Conservation (phyloP, 2,113 vertebrate species). For the Pipra filicauda region DNA sequence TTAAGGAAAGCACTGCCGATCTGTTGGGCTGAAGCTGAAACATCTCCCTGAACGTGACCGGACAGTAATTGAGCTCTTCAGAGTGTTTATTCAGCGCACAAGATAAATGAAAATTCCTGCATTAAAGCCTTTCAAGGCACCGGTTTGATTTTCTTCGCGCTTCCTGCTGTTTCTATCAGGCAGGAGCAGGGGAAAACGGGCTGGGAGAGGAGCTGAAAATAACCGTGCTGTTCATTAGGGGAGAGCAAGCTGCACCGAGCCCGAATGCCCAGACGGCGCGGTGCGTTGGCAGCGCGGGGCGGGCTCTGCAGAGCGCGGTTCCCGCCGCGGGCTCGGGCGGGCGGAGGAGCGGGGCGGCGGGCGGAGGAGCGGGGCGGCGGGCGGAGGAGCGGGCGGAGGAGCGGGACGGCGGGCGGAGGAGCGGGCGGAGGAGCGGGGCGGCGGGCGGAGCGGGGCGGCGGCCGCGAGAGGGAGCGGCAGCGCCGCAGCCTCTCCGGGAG, state of each 20-base stretch:
- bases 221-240: accelerated
- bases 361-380: accelerated
- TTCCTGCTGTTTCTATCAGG: neutral
- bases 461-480: conserved; percentile 13
- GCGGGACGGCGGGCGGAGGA: too few species aligned
- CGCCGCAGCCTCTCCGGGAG: neutral
- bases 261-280: neutral
- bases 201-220: neutral
- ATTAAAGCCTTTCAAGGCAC: neutral
- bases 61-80: neutral
- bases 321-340: accelerated
- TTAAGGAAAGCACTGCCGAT: neutral
- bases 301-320: accelerated
- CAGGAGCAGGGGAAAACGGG: neutral
- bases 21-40: neutral
- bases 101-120: too few species aligned
- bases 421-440: too few species aligned
- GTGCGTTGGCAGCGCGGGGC: accelerated
- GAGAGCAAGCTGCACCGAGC: neutral
- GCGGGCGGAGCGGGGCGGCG: accelerated
- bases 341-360: too few species aligned
- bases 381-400: too few species aligned
- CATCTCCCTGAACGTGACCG: neutral
- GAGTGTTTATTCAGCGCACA: neutral
- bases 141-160: neutral